Conservation (phyloP, 2,113 vertebrate genomes). For the Aythya baeri region DNA sequence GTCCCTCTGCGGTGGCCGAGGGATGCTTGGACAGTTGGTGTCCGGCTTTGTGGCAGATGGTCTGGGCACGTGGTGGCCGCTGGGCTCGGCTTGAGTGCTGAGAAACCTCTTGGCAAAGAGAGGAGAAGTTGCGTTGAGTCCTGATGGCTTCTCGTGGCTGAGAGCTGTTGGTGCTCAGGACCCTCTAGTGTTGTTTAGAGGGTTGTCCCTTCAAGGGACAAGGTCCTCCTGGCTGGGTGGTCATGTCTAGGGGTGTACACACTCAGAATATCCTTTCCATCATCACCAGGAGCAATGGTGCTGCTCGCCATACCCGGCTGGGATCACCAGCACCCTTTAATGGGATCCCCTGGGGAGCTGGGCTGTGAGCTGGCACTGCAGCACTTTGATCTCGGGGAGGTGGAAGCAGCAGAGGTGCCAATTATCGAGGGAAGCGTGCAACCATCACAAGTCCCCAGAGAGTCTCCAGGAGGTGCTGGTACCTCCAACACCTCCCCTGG, state of each 20-base stretch:
- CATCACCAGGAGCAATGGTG: rapidly evolving
- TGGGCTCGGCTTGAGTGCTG: not conserved
- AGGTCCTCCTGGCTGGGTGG: not conserved
- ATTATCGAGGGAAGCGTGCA: not conserved
- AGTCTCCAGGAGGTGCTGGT: not conserved
- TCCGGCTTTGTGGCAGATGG: rapidly evolving
- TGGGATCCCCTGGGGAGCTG: not conserved
- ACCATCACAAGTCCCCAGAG: not conserved
- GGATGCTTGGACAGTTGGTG: not conserved
- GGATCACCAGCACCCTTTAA: not conserved
- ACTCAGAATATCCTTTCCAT: rapidly evolving
- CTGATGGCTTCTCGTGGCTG: not conserved
- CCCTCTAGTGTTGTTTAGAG: no score
- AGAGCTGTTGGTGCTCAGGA: not conserved
- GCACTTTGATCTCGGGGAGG: slow-evolving; percentile 4
- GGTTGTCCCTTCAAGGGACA: not conserved
- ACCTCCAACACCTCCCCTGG: not conserved
- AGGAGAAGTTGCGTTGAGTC: rapidly evolving
- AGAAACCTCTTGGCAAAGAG: not conserved
- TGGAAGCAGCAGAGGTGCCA: not conserved
- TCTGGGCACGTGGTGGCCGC: rapidly evolving
- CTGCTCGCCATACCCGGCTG: not conserved
- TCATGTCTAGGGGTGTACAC: not conserved
- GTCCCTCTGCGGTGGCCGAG: not conserved
- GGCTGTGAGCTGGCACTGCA: not conserved